Evolutionary conservation across 2,888 invertebrate genomes (phyloP).

Genomic region (Romanomermis culicivorax): DNA sequence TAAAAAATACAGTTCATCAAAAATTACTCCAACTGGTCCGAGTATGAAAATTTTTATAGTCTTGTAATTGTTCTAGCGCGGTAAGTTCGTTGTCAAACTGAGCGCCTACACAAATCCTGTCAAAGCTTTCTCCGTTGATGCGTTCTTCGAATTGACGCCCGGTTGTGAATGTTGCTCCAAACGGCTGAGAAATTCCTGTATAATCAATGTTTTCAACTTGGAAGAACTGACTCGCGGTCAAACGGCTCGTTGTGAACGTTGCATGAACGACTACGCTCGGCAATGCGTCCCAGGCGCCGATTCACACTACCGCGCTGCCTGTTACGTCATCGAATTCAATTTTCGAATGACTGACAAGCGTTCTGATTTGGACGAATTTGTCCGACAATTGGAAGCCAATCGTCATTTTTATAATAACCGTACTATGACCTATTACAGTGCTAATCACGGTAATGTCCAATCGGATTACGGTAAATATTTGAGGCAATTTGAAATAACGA

Average conservation of each 20-base stretch:
- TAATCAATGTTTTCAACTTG: background rate
- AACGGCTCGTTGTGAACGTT: background rate
- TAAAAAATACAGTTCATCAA: no score
- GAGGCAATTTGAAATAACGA: no score
- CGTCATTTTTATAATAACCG: no score
- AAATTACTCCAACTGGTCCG: no score
- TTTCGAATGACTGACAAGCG: background rate
- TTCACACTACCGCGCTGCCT: background rate
- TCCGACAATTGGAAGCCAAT: no score
- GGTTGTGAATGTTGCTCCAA: background rate
- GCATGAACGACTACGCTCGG: background rate
- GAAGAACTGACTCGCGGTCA: background rate
- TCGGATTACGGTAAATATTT: no score
- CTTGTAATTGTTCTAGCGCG: background rate
- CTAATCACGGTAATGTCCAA: no score
- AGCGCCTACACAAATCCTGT: background rate
- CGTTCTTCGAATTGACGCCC: background rate
- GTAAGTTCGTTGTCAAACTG: background rate
- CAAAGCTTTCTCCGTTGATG: background rate
- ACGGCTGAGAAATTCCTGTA: background rate
- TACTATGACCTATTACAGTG: no score
- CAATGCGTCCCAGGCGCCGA: background rate
- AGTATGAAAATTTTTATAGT: background rate
- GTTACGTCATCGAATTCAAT: background rate
- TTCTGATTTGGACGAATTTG: background rate